phyloP scores from a whole-genome alignment of 2,888 invertebrate species.

The Ennomos fuscantarius region DNA sequence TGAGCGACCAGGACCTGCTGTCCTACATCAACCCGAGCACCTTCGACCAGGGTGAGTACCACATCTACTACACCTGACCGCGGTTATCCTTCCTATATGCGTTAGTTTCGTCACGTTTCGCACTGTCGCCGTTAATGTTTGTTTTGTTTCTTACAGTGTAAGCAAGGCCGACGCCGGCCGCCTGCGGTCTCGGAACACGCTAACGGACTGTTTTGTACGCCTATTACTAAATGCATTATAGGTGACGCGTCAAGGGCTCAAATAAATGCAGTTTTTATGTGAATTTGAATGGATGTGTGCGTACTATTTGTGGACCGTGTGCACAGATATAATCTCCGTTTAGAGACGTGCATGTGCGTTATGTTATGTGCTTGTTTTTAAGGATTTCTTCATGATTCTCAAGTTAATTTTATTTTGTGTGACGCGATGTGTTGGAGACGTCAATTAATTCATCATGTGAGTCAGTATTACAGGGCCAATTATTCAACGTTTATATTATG shows the following conservation, averaged over 20 bases:
- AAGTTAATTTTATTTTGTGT: slow-evolving; percentile 45
- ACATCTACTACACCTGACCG: slow-evolving; percentile 55
- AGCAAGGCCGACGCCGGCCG: slow-evolving; percentile 38
- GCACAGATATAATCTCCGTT: slow-evolving; percentile 40
- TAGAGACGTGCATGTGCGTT: slow-evolving; percentile 30
- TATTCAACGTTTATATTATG: slow-evolving; percentile 42
- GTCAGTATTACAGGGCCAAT: slow-evolving; percentile 82
- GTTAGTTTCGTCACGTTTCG: neutral
- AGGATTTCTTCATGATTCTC: slow-evolving; percentile 54
- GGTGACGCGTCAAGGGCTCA: slow-evolving; percentile 73
- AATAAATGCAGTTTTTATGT: slow-evolving; percentile 75
- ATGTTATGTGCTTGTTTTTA: slow-evolving; percentile 33
- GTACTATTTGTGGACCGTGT: slow-evolving; percentile 50
- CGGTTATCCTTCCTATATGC: slow-evolving; percentile 64
- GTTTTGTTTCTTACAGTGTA: slow-evolving; percentile 68
- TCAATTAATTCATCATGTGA: slow-evolving; percentile 74
- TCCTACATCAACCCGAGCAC: slow-evolving; percentile 96
- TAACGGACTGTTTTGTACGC: slow-evolving; percentile 44
- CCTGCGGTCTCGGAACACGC: slow-evolving; percentile 32
- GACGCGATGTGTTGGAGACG: slow-evolving; percentile 50
- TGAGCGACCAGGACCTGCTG: slow-evolving; percentile 95
- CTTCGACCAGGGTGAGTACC: slow-evolving; percentile 91
- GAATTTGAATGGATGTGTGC: slow-evolving; percentile 76
- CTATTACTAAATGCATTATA: slow-evolving; percentile 67
- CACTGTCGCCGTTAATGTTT: slow-evolving; percentile 17